Evolutionary conservation across 2,113 vertebrate genomes (phyloP).

Genomic region (Elgaria multicarinata): DNA sequence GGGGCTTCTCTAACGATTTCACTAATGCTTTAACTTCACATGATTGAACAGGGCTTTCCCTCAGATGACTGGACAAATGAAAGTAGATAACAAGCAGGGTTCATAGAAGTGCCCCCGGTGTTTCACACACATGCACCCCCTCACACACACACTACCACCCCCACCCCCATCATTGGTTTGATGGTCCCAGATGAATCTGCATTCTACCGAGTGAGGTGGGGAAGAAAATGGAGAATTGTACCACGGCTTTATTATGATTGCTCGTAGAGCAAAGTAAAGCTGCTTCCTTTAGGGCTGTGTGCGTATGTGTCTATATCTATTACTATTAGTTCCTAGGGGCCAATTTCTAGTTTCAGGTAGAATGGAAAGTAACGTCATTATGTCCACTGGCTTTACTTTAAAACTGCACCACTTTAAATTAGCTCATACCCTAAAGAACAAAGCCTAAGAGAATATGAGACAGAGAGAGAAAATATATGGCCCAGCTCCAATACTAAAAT

Average conservation of each 20-base stretch:
- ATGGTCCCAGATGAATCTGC: slow-evolving; percentile 42
- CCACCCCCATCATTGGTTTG: background rate
- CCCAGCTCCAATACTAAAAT: background rate
- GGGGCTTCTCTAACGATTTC: slow-evolving; percentile 64
- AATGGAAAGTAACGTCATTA: slow-evolving; percentile 39
- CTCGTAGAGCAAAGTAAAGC: background rate
- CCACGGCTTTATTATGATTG: slow-evolving; percentile 41
- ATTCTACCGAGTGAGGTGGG: slow-evolving; percentile 17
- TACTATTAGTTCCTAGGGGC: slow-evolving; percentile 55
- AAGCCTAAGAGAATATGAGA: background rate
- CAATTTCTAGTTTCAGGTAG: slow-evolving; percentile 46
- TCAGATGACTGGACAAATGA: slow-evolving; percentile 62
- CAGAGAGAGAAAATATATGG: background rate
- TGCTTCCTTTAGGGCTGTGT: background rate
- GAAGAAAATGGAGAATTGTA: slow-evolving; percentile 30
- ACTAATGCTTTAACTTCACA: slow-evolving; percentile 57
- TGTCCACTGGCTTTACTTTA: slow-evolving; percentile 52
- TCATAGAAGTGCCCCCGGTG: slow-evolving; percentile 56
- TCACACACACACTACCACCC: no score
- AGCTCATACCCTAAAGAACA: background rate
- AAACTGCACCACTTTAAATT: slow-evolving; percentile 9
- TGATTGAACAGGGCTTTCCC: slow-evolving; percentile 58
- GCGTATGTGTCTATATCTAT: background rate
- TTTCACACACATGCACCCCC: background rate
- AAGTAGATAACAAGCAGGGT: slow-evolving; percentile 56